phyloP scores from a whole-genome alignment of 2,797 vertebrate species.

The Muscicapa striata region DNA sequence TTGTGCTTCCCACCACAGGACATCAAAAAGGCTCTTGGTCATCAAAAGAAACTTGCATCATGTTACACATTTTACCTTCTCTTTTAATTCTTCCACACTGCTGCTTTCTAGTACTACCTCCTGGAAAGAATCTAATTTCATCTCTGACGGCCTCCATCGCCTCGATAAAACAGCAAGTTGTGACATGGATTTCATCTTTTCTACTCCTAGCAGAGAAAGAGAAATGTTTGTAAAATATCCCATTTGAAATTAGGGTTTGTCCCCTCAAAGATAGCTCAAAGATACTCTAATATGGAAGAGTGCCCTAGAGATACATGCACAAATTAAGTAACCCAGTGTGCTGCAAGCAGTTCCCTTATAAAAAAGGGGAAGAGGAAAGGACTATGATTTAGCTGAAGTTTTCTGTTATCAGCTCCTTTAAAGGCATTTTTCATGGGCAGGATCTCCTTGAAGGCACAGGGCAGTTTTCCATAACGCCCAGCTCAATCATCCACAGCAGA shows the following conservation, averaged over 20 bases:
- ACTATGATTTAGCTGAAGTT: neutral
- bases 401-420: neutral
- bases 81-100: conserved; percentile 94
- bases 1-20: neutral
- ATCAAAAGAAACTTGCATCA: neutral
- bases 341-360: neutral
- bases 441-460: neutral
- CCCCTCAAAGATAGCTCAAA: neutral
- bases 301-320: neutral
- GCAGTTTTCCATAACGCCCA: neutral
- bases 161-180: conserved; percentile 93
- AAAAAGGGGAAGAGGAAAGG: neutral
- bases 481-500: neutral
- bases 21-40: neutral
- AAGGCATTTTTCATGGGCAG: neutral
- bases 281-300: neutral
- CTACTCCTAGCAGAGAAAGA: conserved; percentile 79
- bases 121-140: conserved; percentile 92
- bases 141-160: conserved; percentile 89
- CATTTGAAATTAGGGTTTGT: neutral
- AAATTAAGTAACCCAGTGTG: neutral
- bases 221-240: neutral
- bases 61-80: conserved; percentile 81
- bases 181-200: conserved; percentile 99
- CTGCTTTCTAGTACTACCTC: conserved; percentile 97